phyloP scores from a whole-genome alignment of 2,797 vertebrate genomes.

The Hylomyscus alleni region DNA sequence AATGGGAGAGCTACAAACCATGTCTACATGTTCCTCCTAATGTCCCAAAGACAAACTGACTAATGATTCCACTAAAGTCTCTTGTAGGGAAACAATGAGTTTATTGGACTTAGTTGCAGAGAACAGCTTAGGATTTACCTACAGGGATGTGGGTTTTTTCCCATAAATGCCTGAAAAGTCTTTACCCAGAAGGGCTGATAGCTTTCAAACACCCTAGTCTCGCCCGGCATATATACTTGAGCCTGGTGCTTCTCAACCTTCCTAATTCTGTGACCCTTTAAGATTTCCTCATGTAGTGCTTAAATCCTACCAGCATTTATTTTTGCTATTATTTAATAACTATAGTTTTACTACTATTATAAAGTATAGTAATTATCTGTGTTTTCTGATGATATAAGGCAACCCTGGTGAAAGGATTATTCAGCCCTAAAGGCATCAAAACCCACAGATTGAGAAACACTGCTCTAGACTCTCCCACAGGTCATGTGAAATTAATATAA shows the following conservation, averaged over 20 bases:
- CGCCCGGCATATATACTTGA: not conserved
- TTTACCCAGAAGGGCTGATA: not conserved
- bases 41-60: not conserved
- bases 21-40: not conserved
- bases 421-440: fast-evolving
- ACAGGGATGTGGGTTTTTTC: not conserved
- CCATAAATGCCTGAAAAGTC: not conserved
- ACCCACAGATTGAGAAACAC: not conserved
- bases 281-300: not conserved
- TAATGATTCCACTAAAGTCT: not conserved
- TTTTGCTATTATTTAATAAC: not conserved
- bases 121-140: too few species aligned
- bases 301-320: too few species aligned
- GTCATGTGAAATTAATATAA: too few species aligned
- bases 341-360: too few species aligned
- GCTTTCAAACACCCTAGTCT: too few species aligned
- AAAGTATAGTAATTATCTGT: not conserved
- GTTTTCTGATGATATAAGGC: not conserved
- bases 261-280: not conserved
- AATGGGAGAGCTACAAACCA: too few species aligned
- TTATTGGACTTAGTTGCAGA: not conserved
- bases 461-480: too few species aligned
- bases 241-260: not conserved
- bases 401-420: not conserved
- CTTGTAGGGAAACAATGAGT: not conserved